Percentiles rank a stretch among this genome's conserved stretches.
These are phyloP conservation scores for Orestias chungarensis DNA, from an alignment of 2,797 vertebrate genomes.

Conservation along the genomic window DNA sequence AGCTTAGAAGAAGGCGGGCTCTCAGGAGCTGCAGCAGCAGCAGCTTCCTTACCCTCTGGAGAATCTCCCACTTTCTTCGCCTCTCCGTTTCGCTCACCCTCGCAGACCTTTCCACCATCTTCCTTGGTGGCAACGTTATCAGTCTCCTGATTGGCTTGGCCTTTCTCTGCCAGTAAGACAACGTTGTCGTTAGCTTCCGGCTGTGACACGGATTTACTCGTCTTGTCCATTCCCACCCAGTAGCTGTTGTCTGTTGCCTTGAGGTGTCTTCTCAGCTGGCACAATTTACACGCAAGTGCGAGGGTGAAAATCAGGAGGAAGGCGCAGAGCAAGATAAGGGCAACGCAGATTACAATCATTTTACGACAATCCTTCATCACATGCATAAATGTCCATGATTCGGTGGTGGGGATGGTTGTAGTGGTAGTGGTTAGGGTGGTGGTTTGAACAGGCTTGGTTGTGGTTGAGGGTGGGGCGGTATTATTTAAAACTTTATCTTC, in stretches of 20 bases:
- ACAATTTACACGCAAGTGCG: constrained; percentile 49
- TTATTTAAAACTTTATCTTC: too few relatives aligned
- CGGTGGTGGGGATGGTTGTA: too few relatives aligned
- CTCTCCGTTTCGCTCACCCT: constrained; percentile 19
- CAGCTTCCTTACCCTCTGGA: constrained; percentile 5
- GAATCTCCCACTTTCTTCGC: constrained; percentile 20
- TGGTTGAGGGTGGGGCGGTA: too few relatives aligned
- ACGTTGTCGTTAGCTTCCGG: constrained; percentile 40
- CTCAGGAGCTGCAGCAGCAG: not conserved
- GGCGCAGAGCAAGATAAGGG: constrained; percentile 36
- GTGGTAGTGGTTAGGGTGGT: not conserved
- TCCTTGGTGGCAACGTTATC: constrained; percentile 9
- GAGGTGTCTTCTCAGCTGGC: constrained; percentile 38
- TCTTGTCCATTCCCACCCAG: constrained; percentile 13
- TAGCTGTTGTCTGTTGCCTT: constrained; percentile 31
- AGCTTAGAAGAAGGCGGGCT: constrained; percentile 22
- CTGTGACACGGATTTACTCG: constrained; percentile 9
- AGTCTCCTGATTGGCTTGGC: constrained; percentile 21
- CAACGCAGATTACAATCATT: constrained; percentile 3
- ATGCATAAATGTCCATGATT: fast-evolving
- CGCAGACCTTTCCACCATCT: constrained; percentile 8
- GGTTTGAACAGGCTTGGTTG: not conserved
- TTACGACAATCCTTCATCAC: fast-evolving
- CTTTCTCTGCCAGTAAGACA: constrained; percentile 52
- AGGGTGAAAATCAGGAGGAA: constrained; percentile 51